Conservation (phyloP, 2,888 invertebrate genomes). For the Phytoseiulus persimilis region DNA sequence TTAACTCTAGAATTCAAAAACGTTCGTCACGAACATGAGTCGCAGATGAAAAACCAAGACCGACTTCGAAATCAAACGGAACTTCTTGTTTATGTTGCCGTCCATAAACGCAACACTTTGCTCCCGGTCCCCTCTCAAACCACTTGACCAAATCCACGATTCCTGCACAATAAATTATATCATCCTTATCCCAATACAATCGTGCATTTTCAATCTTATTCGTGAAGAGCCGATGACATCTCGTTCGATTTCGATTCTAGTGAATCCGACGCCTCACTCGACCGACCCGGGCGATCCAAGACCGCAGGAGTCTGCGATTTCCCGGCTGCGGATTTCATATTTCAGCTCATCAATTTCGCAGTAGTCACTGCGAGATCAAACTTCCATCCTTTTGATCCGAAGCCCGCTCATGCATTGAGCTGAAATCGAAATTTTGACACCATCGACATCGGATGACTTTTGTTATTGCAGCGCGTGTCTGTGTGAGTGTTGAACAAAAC, state of each 20-base stretch:
- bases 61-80: background rate
- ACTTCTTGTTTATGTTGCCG: background rate
- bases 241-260: too few species aligned
- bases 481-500: background rate
- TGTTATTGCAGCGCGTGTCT: background rate
- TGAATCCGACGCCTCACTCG: too few species aligned
- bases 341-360: background rate
- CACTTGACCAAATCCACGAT: background rate
- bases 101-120: background rate
- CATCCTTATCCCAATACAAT: background rate
- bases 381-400: background rate
- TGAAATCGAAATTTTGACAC: background rate
- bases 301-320: too few species aligned
- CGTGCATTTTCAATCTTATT: background rate
- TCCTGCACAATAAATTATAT: constrained; percentile 5
- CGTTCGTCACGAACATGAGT: background rate
- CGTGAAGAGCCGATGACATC: too few species aligned
- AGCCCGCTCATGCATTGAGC: background rate
- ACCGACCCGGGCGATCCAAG: too few species aligned
- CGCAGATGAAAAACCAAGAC: background rate
- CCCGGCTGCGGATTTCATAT: background rate
- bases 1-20: background rate
- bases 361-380: background rate
- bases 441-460: background rate
- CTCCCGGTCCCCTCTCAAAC: background rate